phyloP scores from a whole-genome alignment of 2,113 vertebrate species.

The Passer domesticus region DNA sequence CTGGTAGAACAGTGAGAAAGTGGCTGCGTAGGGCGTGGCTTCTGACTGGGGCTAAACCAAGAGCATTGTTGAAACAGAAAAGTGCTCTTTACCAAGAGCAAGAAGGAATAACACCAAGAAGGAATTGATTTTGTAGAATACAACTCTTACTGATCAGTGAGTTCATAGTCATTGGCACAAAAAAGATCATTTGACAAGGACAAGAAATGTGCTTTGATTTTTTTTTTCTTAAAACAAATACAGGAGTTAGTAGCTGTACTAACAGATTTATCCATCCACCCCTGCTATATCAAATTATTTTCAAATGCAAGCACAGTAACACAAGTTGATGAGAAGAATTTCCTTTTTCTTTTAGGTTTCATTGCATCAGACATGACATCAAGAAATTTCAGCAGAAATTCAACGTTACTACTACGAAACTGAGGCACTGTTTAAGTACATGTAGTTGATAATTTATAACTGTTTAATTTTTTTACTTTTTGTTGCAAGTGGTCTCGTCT shows the following conservation, averaged over 20 bases:
- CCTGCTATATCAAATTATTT: not conserved
- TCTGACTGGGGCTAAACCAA: not conserved
- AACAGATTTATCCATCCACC: not conserved
- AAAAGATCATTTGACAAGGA: not conserved
- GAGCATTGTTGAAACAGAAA: not conserved
- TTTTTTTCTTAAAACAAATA: not conserved
- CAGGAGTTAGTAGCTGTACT: not conserved
- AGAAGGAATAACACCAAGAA: not conserved
- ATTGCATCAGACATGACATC: slow-evolving; percentile 82
- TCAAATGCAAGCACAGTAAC: not conserved
- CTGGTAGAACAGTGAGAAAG: not conserved
- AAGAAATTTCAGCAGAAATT: slow-evolving; percentile 78
- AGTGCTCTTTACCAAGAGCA: not conserved
- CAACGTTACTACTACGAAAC: slow-evolving; percentile 81
- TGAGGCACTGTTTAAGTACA: slow-evolving; percentile 78
- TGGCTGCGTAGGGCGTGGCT: accelerated
- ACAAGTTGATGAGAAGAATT: not conserved
- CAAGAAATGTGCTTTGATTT: not conserved
- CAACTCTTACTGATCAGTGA: not conserved
- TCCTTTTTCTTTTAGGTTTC: slow-evolving; percentile 63
- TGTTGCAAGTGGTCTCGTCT: slow-evolving; percentile 75
- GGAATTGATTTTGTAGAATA: not conserved
- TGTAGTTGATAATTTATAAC: slow-evolving; percentile 67
- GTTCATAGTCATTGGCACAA: not conserved
- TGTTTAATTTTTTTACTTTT: slow-evolving; percentile 78